Evolutionary conservation across 2,113 vertebrate species (phyloP), one percentile per base, ranked within the genome.

Genomic region (Leiothrix lutea): DNA sequence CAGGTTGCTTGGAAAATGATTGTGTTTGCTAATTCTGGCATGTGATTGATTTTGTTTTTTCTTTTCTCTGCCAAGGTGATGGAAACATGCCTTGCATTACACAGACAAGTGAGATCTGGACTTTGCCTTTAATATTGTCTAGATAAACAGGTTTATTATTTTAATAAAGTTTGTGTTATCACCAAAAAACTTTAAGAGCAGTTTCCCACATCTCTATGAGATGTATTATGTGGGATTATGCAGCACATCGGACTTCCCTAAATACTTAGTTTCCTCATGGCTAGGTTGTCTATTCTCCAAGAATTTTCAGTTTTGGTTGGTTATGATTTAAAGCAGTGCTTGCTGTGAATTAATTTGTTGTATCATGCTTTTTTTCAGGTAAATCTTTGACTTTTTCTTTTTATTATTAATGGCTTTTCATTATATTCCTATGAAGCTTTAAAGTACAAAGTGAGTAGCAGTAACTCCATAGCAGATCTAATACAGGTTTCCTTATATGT

Each of bases 191-290:
- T 38, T 50, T 40, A 70, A 38, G 38, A 85, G 8, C 18, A 5
- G 2, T n/a, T 66, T 69, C 31, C 33, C 4, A 1, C 6, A 7
- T 57, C 24, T 86, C 14, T 16, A 11, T 50, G 60, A 61, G 31
- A 17, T 36, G 15, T 15, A 7, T 50, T 53, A 18, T 6, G 1
- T 0, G 0, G 23, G 26, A 12, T 92, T 88, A 56, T 44, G 50
- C 38, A 58, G 33, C 0, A 0, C 12, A 8, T 26, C 0, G 0
- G 15, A 62, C 26, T 82, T 82, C 15, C 21, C 54, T 65, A 40
- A 81, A 20, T 56, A 14, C 2, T 44, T 58, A 1, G 11, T 57
- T 94, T 75, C 45, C 31, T 58, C 50, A 16, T 22, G 12, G 16
- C 14, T 51, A 20, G 8, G 5, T 85, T 91, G n/a, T 72, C 29